phyloP scores from a whole-genome alignment of 35 echinoderm and acorn worm genomes.

The Heliocidaris erythrogramma region DNA sequence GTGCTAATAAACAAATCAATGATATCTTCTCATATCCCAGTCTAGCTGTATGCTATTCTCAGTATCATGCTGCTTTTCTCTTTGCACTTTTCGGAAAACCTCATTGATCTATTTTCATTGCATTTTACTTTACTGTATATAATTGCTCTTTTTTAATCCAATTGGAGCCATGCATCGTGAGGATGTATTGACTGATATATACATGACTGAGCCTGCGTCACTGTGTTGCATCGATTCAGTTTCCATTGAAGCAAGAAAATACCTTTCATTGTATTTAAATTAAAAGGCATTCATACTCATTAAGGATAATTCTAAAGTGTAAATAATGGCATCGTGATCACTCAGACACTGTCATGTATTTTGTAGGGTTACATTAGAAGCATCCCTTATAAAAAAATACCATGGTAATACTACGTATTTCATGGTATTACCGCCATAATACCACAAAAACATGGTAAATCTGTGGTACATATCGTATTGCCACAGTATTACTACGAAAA shows the following conservation, averaged over 20 bases:
- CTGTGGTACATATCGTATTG: no score
- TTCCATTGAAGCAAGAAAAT: background rate
- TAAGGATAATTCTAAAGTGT: no score
- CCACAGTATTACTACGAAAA: no score
- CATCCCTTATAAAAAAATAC: no score
- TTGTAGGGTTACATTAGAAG: no score
- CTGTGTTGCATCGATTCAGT: background rate
- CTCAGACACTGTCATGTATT: no score
- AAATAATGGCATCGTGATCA: no score
- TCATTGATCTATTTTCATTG: background rate
- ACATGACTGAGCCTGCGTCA: background rate
- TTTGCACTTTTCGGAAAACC: background rate
- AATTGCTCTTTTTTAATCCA: background rate
- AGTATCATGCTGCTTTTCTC: background rate
- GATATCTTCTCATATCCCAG: no score
- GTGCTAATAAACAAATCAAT: no score
- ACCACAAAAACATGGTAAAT: no score
- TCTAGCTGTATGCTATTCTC: background rate
- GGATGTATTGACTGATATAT: background rate
- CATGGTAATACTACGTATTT: no score
- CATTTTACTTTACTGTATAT: background rate
- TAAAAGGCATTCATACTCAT: background rate
- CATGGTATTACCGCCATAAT: no score
- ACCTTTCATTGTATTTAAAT: background rate
- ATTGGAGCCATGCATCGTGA: background rate